Base-by-base conservation (phyloP, 2,888 invertebrate genomes). In the Conistra vaccinii region DNA sequence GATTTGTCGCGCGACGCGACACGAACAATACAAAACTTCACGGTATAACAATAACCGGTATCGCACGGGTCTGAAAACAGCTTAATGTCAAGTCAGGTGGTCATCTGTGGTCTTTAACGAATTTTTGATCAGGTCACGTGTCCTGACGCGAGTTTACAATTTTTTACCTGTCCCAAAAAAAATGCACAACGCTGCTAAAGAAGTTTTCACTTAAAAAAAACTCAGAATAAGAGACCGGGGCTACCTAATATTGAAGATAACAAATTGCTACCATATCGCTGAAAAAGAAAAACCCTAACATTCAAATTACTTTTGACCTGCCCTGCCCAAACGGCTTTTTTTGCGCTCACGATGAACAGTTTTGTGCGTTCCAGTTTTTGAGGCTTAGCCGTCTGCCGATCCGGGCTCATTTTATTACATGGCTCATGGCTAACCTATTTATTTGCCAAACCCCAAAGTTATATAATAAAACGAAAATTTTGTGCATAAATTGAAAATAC, bases 281-380 rank as follows among this genome's bases (percentile, higher is more conserved):
- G 26, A 45, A 57, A 73, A 61, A 45, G n/a, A 39, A 20, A 65
- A 45, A 35, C 42, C 26, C 1, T 20, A 23, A 48, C 17, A 61
- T 65, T 53, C 29, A 45, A 65, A 45, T 48, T 61, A 55, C 17
- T 48, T 75, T 60, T n/a, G n/a, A n/a, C n/a, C n/a, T n/a, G 23
- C 20, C 14, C n/a, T 51, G 12, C 42, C 26, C 48, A 48, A 66
- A 78, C 14, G 10, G 23, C 9, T n/a, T 77, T 73, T 80, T 81
- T 74, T 81, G 39, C 4, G 48, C 39, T 26, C 26, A n/a, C 26
- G 42, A 66, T 55, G 17, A 66, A 39, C 55, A 66, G 53, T 61
- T 42, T 42, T 42, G 29, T 42, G 32, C 39, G 45, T 32, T 32
- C 9, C 51, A 75, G 53, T 74, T 42, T 53, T 39, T 42, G 23